Evolutionary conservation across 2,888 invertebrate species (phyloP).

Genomic region (Epiblema foenella): DNA sequence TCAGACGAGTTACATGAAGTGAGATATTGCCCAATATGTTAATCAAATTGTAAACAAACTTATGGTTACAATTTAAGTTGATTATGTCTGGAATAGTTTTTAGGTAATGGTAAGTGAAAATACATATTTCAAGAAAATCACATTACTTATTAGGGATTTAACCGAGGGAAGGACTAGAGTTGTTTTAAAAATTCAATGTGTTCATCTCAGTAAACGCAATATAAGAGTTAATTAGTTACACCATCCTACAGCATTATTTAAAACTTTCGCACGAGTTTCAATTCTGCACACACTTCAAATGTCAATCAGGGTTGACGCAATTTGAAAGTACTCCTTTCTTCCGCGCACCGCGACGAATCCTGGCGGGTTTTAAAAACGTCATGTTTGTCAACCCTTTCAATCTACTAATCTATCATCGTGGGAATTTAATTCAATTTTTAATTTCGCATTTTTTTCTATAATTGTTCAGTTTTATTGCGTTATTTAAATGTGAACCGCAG

Average conservation of each 20-base stretch:
- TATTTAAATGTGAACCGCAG: slow-evolving; percentile 65
- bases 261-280: slow-evolving; percentile 74
- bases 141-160: background rate
- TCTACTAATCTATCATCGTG: slow-evolving; percentile 59
- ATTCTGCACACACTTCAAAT: slow-evolving; percentile 74
- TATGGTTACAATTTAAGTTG: background rate
- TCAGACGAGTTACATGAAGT: slow-evolving; percentile 35
- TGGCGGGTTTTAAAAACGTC: slow-evolving; percentile 77
- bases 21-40: slow-evolving; percentile 28
- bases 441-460: slow-evolving; percentile 33
- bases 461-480: slow-evolving; percentile 32
- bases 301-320: slow-evolving; percentile 78
- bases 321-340: slow-evolving; percentile 59
- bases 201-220: slow-evolving; percentile 34
- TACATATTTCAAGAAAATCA: background rate
- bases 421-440: slow-evolving; percentile 56
- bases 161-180: background rate
- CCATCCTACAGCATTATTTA: slow-evolving; percentile 50
- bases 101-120: slow-evolving; percentile 2
- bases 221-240: slow-evolving; percentile 54
- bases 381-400: slow-evolving; percentile 76
- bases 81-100: slow-evolving; percentile 6
- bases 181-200: background rate
- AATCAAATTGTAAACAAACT: slow-evolving; percentile 27
- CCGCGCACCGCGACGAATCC: slow-evolving; percentile 72